phyloP scores from a whole-genome alignment of 2,797 vertebrate species.

The Sebastolobus alascanus region DNA sequence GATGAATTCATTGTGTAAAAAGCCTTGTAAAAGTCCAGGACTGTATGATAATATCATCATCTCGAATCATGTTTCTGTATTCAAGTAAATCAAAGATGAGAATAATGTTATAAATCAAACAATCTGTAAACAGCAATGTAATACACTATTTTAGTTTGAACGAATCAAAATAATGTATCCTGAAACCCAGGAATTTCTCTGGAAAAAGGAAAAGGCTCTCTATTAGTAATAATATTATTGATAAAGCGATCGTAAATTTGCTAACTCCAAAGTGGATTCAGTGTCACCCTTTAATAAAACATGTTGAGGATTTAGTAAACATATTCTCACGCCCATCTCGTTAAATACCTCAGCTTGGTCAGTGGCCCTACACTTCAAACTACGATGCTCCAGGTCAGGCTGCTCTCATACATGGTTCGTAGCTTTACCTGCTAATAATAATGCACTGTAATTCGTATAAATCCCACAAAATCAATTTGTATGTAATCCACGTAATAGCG shows the following conservation, averaged over 20 bases:
- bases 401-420: too few relatives aligned
- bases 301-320: background rate
- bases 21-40: background rate
- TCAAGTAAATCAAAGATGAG: background rate
- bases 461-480: too few relatives aligned
- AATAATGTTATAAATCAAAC: background rate
- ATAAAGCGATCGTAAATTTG: background rate
- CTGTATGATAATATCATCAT: background rate
- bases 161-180: background rate
- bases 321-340: background rate
- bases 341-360: background rate
- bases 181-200: background rate
- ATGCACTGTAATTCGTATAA: too few relatives aligned
- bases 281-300: background rate
- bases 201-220: background rate
- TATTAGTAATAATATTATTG: background rate
- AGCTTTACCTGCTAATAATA: too few relatives aligned
- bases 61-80: background rate
- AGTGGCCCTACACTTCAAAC: background rate
- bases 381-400: background rate
- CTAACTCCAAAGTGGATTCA: background rate
- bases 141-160: background rate
- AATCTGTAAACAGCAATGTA: background rate
- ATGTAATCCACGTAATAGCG: too few relatives aligned
- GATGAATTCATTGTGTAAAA: background rate